A percentile compares a stretch with the other conserved stretches of the same genome.
These are phyloP conservation scores for Xanthia icteritia DNA, from an alignment of 2,888 invertebrate genomes.

Conservation along the genomic window DNA sequence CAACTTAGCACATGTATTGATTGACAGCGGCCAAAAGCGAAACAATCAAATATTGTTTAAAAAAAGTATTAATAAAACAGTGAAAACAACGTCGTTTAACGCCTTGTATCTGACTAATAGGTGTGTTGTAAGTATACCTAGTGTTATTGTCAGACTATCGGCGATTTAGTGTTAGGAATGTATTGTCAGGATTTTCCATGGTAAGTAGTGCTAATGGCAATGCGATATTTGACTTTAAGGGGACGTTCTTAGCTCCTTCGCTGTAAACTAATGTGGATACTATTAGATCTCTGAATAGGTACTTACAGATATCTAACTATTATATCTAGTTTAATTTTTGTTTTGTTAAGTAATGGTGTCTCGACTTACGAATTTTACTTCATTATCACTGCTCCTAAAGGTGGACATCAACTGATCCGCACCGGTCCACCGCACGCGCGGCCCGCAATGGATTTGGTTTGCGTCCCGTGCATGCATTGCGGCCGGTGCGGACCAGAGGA, in stretches of 20 bases:
- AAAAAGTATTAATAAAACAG: neutral
- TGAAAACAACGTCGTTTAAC: neutral
- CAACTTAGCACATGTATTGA: too few species aligned
- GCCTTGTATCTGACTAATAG: neutral
- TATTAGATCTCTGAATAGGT: neutral
- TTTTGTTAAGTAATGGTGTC: neutral
- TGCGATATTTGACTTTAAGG: neutral
- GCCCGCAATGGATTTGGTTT: too few species aligned
- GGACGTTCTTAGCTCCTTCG: too few species aligned
- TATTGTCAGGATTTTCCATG: slow-evolving; percentile 25
- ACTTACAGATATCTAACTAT: neutral
- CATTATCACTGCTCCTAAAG: neutral
- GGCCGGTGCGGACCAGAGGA: too few species aligned
- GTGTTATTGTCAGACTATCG: neutral
- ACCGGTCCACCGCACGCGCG: too few species aligned
- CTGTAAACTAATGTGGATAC: too few species aligned
- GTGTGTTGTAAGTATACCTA: neutral
- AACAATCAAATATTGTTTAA: neutral
- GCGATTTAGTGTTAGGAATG: slow-evolving; percentile 2
- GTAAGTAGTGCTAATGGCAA: slow-evolving; percentile 26
- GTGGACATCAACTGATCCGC: too few species aligned
- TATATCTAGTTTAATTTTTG: neutral
- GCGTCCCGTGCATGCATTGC: too few species aligned
- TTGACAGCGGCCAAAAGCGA: neutral
- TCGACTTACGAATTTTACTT: neutral